A percentile compares a stretch with the other conserved stretches of the same genome.
Conservation (phyloP, 2,888 invertebrate species). For the Ophioninae sp. region DNA sequence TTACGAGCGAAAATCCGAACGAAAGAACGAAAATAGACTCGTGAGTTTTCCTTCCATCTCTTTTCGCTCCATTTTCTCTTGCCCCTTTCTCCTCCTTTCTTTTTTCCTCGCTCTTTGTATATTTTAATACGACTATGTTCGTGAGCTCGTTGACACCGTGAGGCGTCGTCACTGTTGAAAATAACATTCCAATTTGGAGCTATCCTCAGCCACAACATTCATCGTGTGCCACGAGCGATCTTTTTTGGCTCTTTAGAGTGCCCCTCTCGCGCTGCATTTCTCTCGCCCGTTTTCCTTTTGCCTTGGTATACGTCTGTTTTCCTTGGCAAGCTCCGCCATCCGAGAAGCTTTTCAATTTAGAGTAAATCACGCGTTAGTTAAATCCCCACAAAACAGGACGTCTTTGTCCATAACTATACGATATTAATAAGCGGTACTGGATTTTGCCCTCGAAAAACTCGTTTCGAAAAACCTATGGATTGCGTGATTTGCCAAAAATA, state of each 20-base stretch:
- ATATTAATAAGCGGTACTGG: too few species aligned
- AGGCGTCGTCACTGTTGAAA: constrained; percentile 58
- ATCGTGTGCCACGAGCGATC: not conserved
- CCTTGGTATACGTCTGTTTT: constrained; percentile 30
- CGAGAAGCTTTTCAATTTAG: constrained; percentile 61
- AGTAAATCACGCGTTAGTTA: constrained; percentile 60
- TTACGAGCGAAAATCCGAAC: constrained; percentile 16
- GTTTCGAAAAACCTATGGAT: too few species aligned
- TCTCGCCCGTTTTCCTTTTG: constrained; percentile 11
- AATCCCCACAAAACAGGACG: constrained; percentile 50
- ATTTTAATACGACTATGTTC: constrained; percentile 35
- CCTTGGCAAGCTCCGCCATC: constrained; percentile 53
- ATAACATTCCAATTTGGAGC: constrained; percentile 55
- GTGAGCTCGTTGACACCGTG: constrained; percentile 56
- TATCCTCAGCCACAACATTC: constrained; percentile 16
- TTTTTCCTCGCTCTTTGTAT: constrained; percentile 11
- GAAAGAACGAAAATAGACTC: constrained; percentile 31
- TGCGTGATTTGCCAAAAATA: too few species aligned
- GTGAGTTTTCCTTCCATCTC: constrained; percentile 26
- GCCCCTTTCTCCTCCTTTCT: constrained; percentile 2
- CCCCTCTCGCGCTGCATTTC: constrained; percentile 7
- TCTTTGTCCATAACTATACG: too few species aligned
- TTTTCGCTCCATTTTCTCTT: constrained; percentile 4
- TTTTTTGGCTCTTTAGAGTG: constrained; percentile 19
- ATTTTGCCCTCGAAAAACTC: too few species aligned